A percentile compares a stretch with the other conserved stretches of the same genome.
Evolutionary conservation across 2,113 vertebrate genomes (phyloP).

Genomic region (Pterophyllum scalare): DNA sequence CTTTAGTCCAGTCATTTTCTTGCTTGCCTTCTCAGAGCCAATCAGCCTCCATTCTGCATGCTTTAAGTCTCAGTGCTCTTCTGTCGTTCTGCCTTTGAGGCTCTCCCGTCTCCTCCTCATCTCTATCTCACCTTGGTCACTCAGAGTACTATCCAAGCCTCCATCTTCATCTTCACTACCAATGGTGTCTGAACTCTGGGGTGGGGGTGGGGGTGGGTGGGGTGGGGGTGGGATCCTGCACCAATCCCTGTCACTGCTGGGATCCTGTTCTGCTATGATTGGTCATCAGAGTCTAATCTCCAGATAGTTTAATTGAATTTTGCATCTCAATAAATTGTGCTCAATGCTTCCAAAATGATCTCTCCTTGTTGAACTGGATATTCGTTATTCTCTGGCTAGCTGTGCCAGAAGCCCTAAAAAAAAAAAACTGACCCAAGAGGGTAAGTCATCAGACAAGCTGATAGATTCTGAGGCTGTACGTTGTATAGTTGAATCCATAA

Average conservation of each 20-base stretch:
- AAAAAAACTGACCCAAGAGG: background rate
- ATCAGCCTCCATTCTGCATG: background rate
- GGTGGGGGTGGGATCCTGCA: background rate
- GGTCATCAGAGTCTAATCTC: background rate
- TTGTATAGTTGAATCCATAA: background rate
- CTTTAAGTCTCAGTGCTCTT: background rate
- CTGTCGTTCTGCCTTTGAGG: background rate
- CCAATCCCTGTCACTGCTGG: background rate
- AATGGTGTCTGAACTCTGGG: background rate
- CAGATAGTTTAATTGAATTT: constrained; percentile 1
- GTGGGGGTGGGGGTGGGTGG: too few relatives aligned
- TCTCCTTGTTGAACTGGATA: background rate
- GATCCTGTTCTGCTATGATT: background rate
- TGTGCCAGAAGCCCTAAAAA: background rate
- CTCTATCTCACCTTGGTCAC: background rate
- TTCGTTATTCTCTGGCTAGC: background rate
- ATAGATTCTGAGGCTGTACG: background rate
- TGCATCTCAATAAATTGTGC: background rate
- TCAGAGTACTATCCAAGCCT: background rate
- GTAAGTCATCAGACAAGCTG: background rate
- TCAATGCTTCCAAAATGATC: constrained; percentile 1
- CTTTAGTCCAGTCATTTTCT: background rate
- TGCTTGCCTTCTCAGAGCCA: background rate
- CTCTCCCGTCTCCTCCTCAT: background rate
- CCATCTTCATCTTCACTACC: background rate